phyloP scores from a whole-genome alignment of 2,888 invertebrate genomes.

The Hirtodrosophila histrioides region DNA sequence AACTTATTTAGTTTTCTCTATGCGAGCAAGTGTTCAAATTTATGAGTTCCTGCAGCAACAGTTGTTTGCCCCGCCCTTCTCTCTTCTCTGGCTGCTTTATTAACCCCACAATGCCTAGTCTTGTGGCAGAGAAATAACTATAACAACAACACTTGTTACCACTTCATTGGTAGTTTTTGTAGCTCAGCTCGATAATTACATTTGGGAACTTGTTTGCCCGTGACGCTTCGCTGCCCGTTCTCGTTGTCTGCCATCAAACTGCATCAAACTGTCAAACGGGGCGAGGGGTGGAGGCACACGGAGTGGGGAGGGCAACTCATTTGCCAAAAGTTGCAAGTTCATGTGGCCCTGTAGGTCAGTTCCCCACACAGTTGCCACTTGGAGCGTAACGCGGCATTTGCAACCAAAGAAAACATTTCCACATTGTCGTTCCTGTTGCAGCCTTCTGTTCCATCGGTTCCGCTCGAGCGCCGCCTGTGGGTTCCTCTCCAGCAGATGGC shows the following conservation, averaged over 20 bases:
- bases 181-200: constrained; percentile 52
- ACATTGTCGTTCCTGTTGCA: constrained; percentile 16
- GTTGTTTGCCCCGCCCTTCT: constrained; percentile 32
- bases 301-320: constrained; percentile 33
- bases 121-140: constrained; percentile 17
- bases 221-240: constrained; percentile 52
- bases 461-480: constrained; percentile 49
- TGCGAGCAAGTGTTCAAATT: constrained; percentile 59
- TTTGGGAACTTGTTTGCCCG: constrained; percentile 42
- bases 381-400: constrained; percentile 60
- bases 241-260: constrained; percentile 44
- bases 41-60: constrained; percentile 55
- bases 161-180: constrained; percentile 40
- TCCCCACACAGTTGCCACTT: constrained; percentile 37
- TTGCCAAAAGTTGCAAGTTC: constrained; percentile 64
- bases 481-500: constrained; percentile 23
- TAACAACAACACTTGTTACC: constrained; percentile 54
- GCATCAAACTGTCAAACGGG: constrained; percentile 48
- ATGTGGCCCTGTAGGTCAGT: constrained; percentile 53
- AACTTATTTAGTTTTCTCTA: constrained; percentile 52
- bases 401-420: constrained; percentile 43
- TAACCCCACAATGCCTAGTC: constrained; percentile 43
- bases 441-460: constrained; percentile 48
- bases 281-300: background rate
- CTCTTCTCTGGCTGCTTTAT: constrained; percentile 25